Conservation (phyloP, 1,140 invertebrate species). For the Drosophila athabasca region DNA sequence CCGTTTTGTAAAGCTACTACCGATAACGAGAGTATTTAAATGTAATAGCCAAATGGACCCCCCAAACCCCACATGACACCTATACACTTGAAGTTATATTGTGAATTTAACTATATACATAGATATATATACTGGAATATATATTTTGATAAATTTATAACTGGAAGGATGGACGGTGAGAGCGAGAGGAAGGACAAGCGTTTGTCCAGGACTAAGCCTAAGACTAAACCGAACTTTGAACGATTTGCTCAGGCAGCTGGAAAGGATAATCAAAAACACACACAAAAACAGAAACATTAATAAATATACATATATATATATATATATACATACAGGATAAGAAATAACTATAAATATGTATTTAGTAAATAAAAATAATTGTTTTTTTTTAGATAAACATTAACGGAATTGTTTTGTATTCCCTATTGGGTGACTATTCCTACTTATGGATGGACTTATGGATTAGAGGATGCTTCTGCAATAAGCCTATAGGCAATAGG, state of each 20-base stretch:
- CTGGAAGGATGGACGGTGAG: constrained; percentile 4
- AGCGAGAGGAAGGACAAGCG: constrained; percentile 5
- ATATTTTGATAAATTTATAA: constrained; percentile 54
- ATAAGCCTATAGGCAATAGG: no score
- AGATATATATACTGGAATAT: constrained; percentile 19
- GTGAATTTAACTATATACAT: constrained; percentile 51
- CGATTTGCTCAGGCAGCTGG: constrained; percentile 61
- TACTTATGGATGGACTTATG: no score
- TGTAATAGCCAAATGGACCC: constrained; percentile 50
- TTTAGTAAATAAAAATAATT: constrained; percentile 50
- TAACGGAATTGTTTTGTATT: constrained; percentile 9
- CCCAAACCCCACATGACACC: constrained; percentile 23
- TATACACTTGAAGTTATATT: constrained; percentile 53
- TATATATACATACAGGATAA: not conserved
- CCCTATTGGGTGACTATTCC: not conserved
- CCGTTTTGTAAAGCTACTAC: constrained; percentile 19
- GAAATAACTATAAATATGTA: constrained; percentile 18
- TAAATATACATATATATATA: not conserved
- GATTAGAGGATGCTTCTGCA: no score
- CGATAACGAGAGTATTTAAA: constrained; percentile 10
- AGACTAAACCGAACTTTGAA: constrained; percentile 44
- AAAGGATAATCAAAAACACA: constrained; percentile 67
- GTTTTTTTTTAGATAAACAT: constrained; percentile 35
- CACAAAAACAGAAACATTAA: constrained; percentile 24
- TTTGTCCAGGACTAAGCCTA: constrained; percentile 21